Evolutionary conservation across 2,888 invertebrate genomes (phyloP).

Genomic region (Volucella bombylans): DNA sequence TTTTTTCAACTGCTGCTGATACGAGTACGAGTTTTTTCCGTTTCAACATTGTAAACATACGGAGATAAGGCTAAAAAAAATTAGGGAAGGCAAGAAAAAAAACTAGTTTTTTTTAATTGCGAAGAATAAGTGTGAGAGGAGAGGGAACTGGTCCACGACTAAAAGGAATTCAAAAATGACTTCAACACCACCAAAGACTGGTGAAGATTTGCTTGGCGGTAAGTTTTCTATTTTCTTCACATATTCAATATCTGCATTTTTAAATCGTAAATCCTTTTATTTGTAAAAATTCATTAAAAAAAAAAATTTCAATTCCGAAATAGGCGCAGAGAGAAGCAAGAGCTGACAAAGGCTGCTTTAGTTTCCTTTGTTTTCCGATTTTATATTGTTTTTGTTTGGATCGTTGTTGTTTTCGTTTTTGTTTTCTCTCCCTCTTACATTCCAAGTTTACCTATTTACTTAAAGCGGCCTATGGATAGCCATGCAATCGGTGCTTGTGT

Average conservation of each 20-base stretch:
- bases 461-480: too few relatives aligned
- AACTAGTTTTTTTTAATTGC: conserved; percentile 47
- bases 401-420: conserved; percentile 9
- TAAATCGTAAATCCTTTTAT: conserved; percentile 3
- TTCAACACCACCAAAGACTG: conserved; percentile 81
- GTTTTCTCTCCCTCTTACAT: background rate
- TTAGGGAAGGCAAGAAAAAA: background rate
- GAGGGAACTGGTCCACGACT: conserved; percentile 51
- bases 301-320: background rate
- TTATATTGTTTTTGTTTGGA: conserved; percentile 23
- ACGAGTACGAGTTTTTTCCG: conserved; percentile 13
- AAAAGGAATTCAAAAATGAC: conserved; percentile 79
- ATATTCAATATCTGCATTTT: too few relatives aligned
- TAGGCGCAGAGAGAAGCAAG: conserved; percentile 11
- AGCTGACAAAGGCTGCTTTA: background rate
- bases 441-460: background rate
- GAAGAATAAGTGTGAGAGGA: conserved; percentile 9
- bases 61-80: background rate
- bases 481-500: background rate
- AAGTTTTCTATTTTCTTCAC: conserved; percentile 76
- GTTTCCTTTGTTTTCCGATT: conserved; percentile 43
- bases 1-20: background rate
- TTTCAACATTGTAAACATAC: conserved; percentile 41
- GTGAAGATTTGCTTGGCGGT: conserved; percentile 82
- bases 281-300: background rate